Evolutionary conservation across 2,888 invertebrate species (phyloP).

Genomic region (Anagyrus pseudococci): DNA sequence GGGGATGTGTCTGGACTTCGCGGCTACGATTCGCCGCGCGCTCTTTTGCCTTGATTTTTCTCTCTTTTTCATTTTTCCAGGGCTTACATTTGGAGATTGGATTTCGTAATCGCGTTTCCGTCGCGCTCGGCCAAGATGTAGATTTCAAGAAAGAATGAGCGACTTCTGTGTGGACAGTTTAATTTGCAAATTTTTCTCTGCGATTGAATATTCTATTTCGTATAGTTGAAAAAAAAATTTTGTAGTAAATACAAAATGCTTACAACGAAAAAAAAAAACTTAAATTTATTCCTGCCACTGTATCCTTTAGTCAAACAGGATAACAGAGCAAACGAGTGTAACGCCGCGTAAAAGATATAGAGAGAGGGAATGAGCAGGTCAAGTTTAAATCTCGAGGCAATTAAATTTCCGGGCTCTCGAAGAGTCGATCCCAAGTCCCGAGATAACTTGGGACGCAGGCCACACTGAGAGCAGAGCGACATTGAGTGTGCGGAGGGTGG

Average conservation of each 20-base stretch:
- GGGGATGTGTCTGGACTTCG: background rate
- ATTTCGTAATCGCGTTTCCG: background rate
- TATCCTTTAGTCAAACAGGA: no score
- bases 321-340: background rate
- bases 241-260: no score
- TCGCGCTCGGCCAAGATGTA: background rate
- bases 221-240: no score
- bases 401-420: constrained; percentile 34
- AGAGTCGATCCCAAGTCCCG: constrained; percentile 19
- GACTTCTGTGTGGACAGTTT: no score
- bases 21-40: background rate
- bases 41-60: background rate
- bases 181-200: no score
- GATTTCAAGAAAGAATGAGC: background rate
- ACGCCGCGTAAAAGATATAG: background rate
- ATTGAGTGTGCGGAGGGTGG: background rate
- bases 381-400: constrained; percentile 37
- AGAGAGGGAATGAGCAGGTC: background rate
- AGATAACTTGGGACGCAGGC: constrained; percentile 28
- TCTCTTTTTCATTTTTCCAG: background rate
- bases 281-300: no score
- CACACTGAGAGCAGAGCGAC: no score
- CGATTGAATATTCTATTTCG: no score
- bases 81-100: constrained; percentile 3
- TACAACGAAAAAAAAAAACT: no score